Evolutionary conservation across 2,797 vertebrate genomes (phyloP).

Genomic region (Etheostoma nigrum): DNA sequence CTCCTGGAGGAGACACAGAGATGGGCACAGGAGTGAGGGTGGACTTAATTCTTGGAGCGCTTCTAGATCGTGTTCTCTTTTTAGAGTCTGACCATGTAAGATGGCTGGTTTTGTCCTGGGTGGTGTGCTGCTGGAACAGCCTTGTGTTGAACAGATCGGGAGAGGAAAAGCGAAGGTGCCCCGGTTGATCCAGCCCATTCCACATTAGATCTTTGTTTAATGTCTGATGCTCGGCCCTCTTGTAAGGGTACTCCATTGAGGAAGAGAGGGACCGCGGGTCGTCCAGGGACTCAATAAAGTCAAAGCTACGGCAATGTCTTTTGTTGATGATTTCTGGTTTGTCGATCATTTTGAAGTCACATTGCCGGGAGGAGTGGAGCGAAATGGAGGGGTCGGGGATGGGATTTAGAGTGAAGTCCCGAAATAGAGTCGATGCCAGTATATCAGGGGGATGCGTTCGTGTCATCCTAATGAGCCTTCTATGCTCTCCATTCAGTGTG

Average conservation of each 20-base stretch:
- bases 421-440: constrained; percentile 94
- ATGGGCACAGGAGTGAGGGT: constrained; percentile 89
- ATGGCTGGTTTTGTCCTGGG: constrained; percentile 80
- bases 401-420: constrained; percentile 89
- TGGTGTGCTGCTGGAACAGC: constrained; percentile 76
- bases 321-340: constrained; percentile 93
- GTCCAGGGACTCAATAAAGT: constrained; percentile 95
- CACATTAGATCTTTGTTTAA: constrained; percentile 83
- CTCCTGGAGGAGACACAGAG: constrained; percentile 81
- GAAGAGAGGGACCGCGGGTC: constrained; percentile 83
- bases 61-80: constrained; percentile 91
- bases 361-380: constrained; percentile 84
- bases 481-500: constrained; percentile 83
- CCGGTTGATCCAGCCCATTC: constrained; percentile 83
- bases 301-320: constrained; percentile 97
- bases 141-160: constrained; percentile 83
- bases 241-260: constrained; percentile 84
- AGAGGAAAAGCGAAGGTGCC: constrained; percentile 85
- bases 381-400: constrained; percentile 78
- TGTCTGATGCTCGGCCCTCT: constrained; percentile 79
- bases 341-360: constrained; percentile 91
- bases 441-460: constrained; percentile 97
- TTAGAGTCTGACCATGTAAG: constrained; percentile 84
- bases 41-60: constrained; percentile 88
- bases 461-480: constrained; percentile 94